phyloP scores from a whole-genome alignment of 2,113 vertebrate species.

The Platysteira castanea region DNA sequence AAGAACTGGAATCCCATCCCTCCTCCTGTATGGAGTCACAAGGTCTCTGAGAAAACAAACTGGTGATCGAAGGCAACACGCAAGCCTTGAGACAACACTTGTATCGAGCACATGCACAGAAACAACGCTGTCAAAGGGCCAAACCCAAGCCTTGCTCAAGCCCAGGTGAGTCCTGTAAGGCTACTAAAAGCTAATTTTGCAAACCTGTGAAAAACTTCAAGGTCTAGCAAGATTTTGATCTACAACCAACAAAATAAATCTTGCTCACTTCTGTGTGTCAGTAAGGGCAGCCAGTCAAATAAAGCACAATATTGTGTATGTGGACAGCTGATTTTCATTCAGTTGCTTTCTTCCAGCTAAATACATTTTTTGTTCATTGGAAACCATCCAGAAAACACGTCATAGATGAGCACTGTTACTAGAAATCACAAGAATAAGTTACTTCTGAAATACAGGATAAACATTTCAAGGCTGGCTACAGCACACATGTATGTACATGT shows the following conservation, averaged over 20 bases:
- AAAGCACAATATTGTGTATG: not conserved
- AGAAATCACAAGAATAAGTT: not conserved
- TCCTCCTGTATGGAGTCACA: not conserved
- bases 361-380: not conserved
- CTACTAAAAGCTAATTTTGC: not conserved
- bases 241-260: not conserved
- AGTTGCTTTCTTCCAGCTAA: not conserved
- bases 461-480: not conserved
- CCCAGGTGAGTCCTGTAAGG: not conserved
- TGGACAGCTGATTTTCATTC: not conserved
- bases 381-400: not conserved
- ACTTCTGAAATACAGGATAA: not conserved
- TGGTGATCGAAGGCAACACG: not conserved
- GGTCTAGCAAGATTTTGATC: not conserved
- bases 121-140: not conserved
- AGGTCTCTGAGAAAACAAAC: not conserved
- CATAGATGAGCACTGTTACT: not conserved
- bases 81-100: not conserved
- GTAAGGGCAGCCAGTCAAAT: not conserved
- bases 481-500: not conserved
- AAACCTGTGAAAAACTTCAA: not conserved
- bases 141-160: not conserved
- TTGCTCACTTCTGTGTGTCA: not conserved
- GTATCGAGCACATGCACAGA: accelerated
- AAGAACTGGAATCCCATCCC: not conserved